Evolutionary conservation across 2,888 invertebrate genomes (phyloP).

Genomic region (Pandemis cinnamomeana): DNA sequence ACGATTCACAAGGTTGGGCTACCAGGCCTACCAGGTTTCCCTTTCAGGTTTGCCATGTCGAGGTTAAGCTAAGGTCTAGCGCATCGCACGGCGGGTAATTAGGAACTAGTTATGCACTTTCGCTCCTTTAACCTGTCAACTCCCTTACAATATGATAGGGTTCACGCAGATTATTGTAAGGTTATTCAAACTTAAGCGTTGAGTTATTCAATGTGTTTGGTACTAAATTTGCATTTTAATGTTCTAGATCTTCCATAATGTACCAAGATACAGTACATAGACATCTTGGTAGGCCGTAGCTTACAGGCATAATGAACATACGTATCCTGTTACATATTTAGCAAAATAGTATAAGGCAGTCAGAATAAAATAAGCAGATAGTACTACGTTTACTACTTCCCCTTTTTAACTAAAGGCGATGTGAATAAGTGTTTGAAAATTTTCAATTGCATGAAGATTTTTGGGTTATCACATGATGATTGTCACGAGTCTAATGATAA

Average conservation of each 20-base stretch:
- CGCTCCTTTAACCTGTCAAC: constrained; percentile 27
- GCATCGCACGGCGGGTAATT: constrained; percentile 33
- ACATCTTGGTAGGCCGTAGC: too few relatives aligned
- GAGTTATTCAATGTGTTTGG: neutral
- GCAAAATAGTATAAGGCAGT: too few relatives aligned
- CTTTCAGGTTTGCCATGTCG: constrained; percentile 50
- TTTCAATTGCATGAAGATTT: too few relatives aligned
- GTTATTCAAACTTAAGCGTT: neutral
- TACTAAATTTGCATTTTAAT: too few relatives aligned
- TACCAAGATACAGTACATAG: too few relatives aligned
- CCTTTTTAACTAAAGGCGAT: too few relatives aligned
- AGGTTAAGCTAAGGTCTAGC: constrained; percentile 38
- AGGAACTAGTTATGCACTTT: constrained; percentile 40
- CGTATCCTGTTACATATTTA: too few relatives aligned
- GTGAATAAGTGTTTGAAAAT: too few relatives aligned
- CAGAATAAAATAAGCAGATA: too few relatives aligned
- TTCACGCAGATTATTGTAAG: constrained; percentile 2
- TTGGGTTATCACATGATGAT: neutral
- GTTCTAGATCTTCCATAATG: too few relatives aligned
- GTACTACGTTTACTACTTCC: too few relatives aligned
- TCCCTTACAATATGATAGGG: neutral
- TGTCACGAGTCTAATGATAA: neutral
- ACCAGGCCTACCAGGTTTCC: constrained; percentile 54
- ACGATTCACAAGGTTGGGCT: constrained; percentile 42
- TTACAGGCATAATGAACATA: too few relatives aligned